Evolutionary conservation across 2,888 invertebrate species (phyloP), one percentile per base, ranked within the genome.

Genomic region (Kuschelorhynchus macadamiae): DNA sequence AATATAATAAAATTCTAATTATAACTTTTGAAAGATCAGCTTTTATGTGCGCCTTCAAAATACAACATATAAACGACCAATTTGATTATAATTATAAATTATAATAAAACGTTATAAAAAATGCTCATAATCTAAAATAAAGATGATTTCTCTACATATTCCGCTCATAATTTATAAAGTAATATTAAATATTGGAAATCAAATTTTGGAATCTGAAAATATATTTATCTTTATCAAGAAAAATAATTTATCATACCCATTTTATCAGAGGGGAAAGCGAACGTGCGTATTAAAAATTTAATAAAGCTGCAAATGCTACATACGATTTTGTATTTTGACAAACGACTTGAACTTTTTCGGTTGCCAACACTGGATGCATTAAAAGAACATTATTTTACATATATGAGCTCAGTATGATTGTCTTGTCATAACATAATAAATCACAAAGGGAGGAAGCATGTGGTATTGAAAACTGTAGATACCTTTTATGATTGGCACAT

Each of bases 371-470:
- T 21, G 33, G 64, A 64, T 64, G 61, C 70, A 66, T 70, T 70
- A 70, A 66, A 70, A 70, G 61, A 66, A 55, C 66, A 70, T 70
- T 64, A 66, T 64, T 70, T 70, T 66, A 42, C 70, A 70, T 70
- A 70, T 66, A 70, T 65, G 70, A 66, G 56, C 44, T 55, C 25
- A n/a, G 60, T 59, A 64, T 42, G 60, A 69, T 69, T 69, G 64
- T 69, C 69, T 69, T 69, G 69, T 69, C 69, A 64, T 46, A 25
- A 47, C 55, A 64, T 64, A 53, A 65, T 69, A 62, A 69, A 69
- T 69, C 69, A 69, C 36, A 4, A 32, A 50, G 36, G 56, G 61
- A 25, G 56, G 61, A 33, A 67, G 56, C 67, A 67, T 67, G 56
- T 67, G 67, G 25, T 12, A 49, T 32, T 61, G 67, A 67, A 53